phyloP scores from a whole-genome alignment of 2,113 vertebrate genomes.

The Morone saxatilis region DNA sequence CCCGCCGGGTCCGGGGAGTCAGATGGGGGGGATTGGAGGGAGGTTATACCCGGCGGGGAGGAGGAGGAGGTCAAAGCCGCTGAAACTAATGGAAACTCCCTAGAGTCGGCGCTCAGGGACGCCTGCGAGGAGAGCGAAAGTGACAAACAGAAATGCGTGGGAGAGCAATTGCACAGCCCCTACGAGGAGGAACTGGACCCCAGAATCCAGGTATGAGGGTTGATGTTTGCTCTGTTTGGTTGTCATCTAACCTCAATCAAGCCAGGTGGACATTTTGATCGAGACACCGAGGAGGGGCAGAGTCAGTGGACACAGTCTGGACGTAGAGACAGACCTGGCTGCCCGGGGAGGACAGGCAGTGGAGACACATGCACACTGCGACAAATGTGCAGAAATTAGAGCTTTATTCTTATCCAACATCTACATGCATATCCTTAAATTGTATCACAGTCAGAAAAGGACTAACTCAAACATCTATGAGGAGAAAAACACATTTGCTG shows the following conservation, averaged over 20 bases:
- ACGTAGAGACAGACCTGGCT: too few species aligned
- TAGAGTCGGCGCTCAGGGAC: conserved; percentile 46
- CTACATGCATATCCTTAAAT: too few species aligned
- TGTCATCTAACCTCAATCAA: not conserved
- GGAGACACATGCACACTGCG: too few species aligned
- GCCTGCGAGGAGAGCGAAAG: conserved; percentile 48
- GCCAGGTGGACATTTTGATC: too few species aligned
- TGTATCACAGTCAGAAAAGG: too few species aligned
- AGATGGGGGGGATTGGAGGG: conserved; percentile 80
- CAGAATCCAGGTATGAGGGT: conserved; percentile 83
- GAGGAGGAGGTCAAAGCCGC: conserved; percentile 53
- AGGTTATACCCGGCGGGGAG: conserved; percentile 74
- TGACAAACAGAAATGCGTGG: conserved; percentile 45
- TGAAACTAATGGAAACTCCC: conserved; percentile 43
- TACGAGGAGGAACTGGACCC: conserved; percentile 87
- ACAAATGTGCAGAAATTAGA: too few species aligned
- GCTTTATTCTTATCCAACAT: too few species aligned
- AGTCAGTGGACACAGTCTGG: too few species aligned
- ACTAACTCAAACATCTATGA: too few species aligned
- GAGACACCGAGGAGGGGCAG: too few species aligned
- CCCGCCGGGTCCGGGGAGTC: conserved; percentile 85
- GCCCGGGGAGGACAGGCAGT: too few species aligned
- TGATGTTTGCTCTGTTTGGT: not conserved
- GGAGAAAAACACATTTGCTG: too few species aligned
- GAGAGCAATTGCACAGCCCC: conserved; percentile 70